Conservation (phyloP, 2,888 invertebrate species). For the Drosophila tanythrix region DNA sequence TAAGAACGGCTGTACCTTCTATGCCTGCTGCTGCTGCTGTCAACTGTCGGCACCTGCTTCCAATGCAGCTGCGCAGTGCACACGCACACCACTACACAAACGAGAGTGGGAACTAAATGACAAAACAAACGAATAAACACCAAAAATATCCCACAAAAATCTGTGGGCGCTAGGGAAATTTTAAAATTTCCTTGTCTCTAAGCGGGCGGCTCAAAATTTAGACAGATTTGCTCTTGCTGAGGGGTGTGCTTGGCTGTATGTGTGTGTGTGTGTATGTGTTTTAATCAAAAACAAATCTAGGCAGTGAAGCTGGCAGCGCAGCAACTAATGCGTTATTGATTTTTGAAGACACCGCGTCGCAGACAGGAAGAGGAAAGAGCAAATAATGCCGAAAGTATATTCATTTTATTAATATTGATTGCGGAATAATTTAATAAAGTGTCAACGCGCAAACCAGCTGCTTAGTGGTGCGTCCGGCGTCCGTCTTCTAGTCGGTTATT, state of each 20-base stretch:
- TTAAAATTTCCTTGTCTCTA: slow-evolving; percentile 29
- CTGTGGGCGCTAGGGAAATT: slow-evolving; percentile 41
- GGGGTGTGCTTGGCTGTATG: slow-evolving; percentile 7
- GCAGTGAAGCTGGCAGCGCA: slow-evolving; percentile 34
- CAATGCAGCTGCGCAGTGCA: slow-evolving; percentile 70
- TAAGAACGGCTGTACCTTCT: slow-evolving; percentile 45
- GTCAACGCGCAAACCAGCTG: slow-evolving; percentile 23
- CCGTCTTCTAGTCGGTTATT: slow-evolving; percentile 48
- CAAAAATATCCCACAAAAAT: slow-evolving; percentile 55
- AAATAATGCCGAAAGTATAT: slow-evolving; percentile 63
- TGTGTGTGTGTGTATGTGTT: slow-evolving; percentile 24
- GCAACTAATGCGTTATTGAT: slow-evolving; percentile 65
- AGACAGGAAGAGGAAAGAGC: slow-evolving; percentile 26
- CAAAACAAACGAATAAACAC: slow-evolving; percentile 5
- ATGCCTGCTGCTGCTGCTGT: slow-evolving; percentile 4
- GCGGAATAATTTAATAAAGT: slow-evolving; percentile 73
- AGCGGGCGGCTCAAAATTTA: slow-evolving; percentile 40
- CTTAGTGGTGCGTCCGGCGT: slow-evolving; percentile 19
- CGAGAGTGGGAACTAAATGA: not conserved
- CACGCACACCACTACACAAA: not conserved
- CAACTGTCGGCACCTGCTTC: slow-evolving; percentile 52
- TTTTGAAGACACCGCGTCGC: slow-evolving; percentile 42
- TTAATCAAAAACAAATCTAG: slow-evolving; percentile 60
- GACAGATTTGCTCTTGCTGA: slow-evolving; percentile 39
- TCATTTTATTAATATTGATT: slow-evolving; percentile 72